Conservation (phyloP, 2,113 vertebrate genomes). For the Mionectes macconnelli region DNA sequence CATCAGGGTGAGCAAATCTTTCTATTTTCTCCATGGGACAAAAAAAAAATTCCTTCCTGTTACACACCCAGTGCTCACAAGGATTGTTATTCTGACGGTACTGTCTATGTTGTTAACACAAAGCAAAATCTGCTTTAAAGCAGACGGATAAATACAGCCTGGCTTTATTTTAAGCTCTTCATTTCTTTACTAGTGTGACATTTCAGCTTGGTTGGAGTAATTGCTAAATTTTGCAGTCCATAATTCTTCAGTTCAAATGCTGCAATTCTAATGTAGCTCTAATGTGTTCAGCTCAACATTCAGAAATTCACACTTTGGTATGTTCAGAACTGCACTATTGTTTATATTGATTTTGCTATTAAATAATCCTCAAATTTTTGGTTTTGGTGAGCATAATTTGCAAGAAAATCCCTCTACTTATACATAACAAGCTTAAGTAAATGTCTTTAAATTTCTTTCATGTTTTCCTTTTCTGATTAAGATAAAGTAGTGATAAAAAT, state of each 20-base stretch:
- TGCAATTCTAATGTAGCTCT: neutral
- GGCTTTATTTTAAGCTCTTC: slow-evolving; percentile 21
- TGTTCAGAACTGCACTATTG: neutral
- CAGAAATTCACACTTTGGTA: neutral
- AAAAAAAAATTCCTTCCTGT: slow-evolving; percentile 50
- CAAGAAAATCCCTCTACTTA: slow-evolving; percentile 21
- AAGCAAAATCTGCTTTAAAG: neutral
- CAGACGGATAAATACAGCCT: neutral
- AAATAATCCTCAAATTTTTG: slow-evolving; percentile 7
- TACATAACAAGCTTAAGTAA: neutral
- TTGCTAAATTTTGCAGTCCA: neutral
- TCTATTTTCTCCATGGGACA: slow-evolving; percentile 55
- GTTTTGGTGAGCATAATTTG: neutral
- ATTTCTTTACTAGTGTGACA: slow-evolving; percentile 5
- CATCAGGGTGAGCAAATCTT: slow-evolving; percentile 44
- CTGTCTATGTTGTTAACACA: neutral
- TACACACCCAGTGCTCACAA: slow-evolving; percentile 48
- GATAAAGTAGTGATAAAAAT: slow-evolving; percentile 28
- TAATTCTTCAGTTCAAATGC: neutral
- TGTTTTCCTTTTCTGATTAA: neutral
- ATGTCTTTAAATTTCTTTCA: neutral
- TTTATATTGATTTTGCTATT: slow-evolving; percentile 1
- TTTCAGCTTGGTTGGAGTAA: neutral
- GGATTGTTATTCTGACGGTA: slow-evolving; percentile 4
- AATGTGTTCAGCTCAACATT: neutral